These are phyloP conservation scores for Bolborhynchus lineola DNA, from an alignment of 2,113 vertebrate species.

Conservation along the genomic window DNA sequence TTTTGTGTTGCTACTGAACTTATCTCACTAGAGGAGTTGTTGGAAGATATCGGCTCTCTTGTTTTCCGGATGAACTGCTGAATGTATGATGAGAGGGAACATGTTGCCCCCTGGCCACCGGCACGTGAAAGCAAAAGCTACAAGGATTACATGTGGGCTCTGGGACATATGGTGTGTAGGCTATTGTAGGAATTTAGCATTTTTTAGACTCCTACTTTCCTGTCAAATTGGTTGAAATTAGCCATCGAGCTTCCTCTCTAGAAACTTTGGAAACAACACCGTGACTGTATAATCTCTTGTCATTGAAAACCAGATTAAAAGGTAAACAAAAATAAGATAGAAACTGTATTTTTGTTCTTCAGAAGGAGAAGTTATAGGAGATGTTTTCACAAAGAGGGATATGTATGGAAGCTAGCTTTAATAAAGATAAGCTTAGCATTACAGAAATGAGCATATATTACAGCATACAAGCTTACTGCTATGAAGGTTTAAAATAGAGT, in stretches of 20 bases:
- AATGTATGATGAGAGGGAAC: slow-evolving; percentile 8
- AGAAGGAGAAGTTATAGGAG: not conserved
- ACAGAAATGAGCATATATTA: slow-evolving; percentile 13
- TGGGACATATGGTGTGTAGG: slow-evolving; percentile 58
- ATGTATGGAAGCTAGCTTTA: not conserved
- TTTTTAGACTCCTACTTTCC: slow-evolving; percentile 46
- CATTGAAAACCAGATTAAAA: not conserved
- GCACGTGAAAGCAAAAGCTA: not conserved
- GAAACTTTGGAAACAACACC: not conserved
- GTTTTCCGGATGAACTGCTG: not conserved
- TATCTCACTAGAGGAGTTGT: not conserved
- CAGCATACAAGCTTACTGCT: not conserved
- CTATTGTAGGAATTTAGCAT: slow-evolving; percentile 44
- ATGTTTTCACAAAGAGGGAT: not conserved
- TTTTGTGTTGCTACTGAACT: not conserved
- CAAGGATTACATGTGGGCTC: slow-evolving; percentile 27
- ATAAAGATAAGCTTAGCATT: not conserved
- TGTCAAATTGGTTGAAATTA: slow-evolving; percentile 56
- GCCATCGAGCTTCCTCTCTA: slow-evolving; percentile 8
- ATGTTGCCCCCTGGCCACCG: slow-evolving; percentile 37
- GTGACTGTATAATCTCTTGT: not conserved
- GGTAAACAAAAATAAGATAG: not conserved
- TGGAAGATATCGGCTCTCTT: not conserved
- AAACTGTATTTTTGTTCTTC: not conserved
- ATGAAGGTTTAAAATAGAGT: slow-evolving; percentile 36